Percentiles rank a stretch among this genome's conserved stretches.
Conservation (phyloP, 2,113 vertebrate species). For the Corythornis vintsioides region DNA sequence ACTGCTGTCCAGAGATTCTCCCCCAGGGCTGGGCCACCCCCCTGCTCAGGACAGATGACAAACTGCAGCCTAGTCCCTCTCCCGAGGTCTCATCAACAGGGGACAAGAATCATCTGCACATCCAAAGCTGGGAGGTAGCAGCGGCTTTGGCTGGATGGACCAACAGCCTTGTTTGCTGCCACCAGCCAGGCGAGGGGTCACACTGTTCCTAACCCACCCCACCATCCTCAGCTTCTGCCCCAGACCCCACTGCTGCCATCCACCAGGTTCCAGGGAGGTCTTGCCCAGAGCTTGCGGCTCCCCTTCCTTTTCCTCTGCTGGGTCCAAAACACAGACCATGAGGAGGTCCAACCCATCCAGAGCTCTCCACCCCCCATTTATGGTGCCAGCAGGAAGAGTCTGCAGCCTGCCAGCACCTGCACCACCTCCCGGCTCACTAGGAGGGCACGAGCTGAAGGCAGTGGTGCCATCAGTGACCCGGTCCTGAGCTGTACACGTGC, state of each 20-base stretch:
- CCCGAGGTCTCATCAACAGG: fast-evolving
- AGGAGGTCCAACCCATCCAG: fast-evolving
- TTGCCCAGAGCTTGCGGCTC: neutral
- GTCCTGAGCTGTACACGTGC: fast-evolving
- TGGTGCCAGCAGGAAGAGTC: neutral
- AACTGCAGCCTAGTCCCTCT: neutral
- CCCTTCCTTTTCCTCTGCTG: neutral
- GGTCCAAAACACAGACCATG: fast-evolving
- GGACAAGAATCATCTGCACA: fast-evolving
- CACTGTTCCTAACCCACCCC: fast-evolving
- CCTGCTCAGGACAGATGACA: neutral
- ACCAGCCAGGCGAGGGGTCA: neutral
- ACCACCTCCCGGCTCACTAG: neutral
- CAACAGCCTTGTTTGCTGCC: neutral
- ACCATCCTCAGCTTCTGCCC: neutral
- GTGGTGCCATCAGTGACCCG: fast-evolving
- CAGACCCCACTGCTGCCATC: neutral
- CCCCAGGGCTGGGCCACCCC: neutral
- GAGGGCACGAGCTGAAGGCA: neutral
- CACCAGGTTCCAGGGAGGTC: fast-evolving
- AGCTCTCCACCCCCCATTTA: neutral
- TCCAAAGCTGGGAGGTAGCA: fast-evolving
- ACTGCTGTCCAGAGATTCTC: neutral
- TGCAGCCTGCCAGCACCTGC: neutral
- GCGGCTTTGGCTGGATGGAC: neutral